Percentiles rank a stretch among this genome's conserved stretches.
These are phyloP conservation scores for Gallinago nigripennis DNA, from an alignment of 2,797 vertebrate genomes.

Conservation along the genomic window DNA sequence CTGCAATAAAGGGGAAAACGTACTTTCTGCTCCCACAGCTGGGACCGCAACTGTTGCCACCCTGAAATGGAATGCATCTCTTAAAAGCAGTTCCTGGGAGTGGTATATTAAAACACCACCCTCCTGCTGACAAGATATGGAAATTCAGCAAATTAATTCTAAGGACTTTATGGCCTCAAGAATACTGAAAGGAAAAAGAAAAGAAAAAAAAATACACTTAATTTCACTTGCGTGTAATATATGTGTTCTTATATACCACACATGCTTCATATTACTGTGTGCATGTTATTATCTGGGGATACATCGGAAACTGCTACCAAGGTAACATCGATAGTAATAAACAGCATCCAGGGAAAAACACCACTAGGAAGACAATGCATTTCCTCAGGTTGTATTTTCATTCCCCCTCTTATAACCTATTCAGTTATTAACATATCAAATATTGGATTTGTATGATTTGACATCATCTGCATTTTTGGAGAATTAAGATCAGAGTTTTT, in stretches of 20 bases:
- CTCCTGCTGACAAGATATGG: fast-evolving
- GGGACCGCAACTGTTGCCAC: fast-evolving
- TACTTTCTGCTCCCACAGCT: not conserved
- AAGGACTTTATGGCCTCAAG: not conserved
- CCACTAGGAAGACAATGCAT: not conserved
- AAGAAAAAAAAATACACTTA: not conserved
- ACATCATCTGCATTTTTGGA: not conserved
- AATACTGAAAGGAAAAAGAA: not conserved
- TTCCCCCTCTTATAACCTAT: not conserved
- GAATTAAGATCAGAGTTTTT: constrained; percentile 33
- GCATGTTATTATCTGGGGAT: not conserved
- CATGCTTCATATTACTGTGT: not conserved
- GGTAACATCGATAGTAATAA: not conserved
- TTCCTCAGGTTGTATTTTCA: not conserved
- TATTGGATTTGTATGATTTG: not conserved
- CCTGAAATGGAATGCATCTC: fast-evolving
- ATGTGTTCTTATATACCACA: not conserved
- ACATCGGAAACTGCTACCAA: not conserved
- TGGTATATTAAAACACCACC: not conserved
- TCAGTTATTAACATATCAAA: not conserved
- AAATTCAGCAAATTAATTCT: not conserved
- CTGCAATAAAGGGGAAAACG: not conserved
- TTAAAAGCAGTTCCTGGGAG: not conserved
- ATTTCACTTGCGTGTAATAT: not conserved
- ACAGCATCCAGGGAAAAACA: not conserved